Percentiles rank a stretch among this genome's conserved stretches.
Conservation (phyloP, 1,140 invertebrate species). For the Saxidomus purpurata region DNA sequence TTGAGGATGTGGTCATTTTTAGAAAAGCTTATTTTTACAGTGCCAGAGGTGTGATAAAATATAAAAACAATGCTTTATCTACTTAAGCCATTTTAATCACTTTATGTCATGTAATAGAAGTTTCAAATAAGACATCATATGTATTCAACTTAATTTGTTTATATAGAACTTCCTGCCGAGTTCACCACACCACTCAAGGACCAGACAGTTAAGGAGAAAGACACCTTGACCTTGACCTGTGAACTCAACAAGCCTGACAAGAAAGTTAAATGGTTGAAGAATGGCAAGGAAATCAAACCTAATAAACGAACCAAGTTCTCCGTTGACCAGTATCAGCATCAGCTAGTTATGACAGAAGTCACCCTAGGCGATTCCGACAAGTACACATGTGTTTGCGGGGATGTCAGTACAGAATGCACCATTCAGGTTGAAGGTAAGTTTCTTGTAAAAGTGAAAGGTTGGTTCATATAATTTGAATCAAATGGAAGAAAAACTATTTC, state of each 20-base stretch:
- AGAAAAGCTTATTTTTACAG: no score
- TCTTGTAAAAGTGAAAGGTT: no score
- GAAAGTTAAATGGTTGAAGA: slow-evolving; percentile 83
- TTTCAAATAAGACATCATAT: no score
- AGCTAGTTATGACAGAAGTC: slow-evolving; percentile 73
- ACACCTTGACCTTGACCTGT: slow-evolving; percentile 81
- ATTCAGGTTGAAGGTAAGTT: slow-evolving; percentile 72
- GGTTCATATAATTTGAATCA: no score
- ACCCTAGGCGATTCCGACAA: slow-evolving; percentile 74
- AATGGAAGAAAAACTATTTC: no score
- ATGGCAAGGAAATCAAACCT: slow-evolving; percentile 85
- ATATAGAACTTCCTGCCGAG: slow-evolving; percentile 79
- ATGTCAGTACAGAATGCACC: slow-evolving; percentile 72
- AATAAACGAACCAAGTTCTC: slow-evolving; percentile 83
- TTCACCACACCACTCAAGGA: slow-evolving; percentile 80
- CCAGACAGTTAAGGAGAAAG: slow-evolving; percentile 76
- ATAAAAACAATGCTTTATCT: no score
- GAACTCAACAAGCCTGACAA: slow-evolving; percentile 82
- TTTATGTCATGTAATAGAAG: no score
- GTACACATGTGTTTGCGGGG: slow-evolving; percentile 80
- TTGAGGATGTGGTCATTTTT: no score
- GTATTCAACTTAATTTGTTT: no score
- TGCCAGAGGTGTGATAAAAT: no score
- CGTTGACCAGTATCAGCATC: slow-evolving; percentile 72
- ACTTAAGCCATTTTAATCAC: no score